Conservation (phyloP, 2,888 invertebrate species). For the Trisateles emortualis region DNA sequence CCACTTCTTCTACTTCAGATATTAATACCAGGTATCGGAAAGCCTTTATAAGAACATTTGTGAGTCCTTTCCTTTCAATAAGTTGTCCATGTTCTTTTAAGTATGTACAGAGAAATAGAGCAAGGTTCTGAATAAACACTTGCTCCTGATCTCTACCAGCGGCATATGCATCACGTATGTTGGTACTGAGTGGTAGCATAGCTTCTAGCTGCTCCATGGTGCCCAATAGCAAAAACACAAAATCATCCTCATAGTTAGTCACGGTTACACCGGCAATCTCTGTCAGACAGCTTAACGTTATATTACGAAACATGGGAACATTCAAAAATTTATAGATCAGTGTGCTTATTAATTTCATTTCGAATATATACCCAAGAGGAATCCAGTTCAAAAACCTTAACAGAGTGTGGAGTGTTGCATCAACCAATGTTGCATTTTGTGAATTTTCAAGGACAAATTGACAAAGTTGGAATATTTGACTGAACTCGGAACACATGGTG, state of each 20-base stretch:
- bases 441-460: slow-evolving; percentile 99
- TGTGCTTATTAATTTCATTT: slow-evolving; percentile 98
- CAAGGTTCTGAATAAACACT: slow-evolving; percentile 99
- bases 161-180: slow-evolving; percentile 97
- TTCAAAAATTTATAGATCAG: slow-evolving; percentile 98
- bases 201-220: slow-evolving; percentile 97
- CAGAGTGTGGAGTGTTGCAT: slow-evolving; percentile 98
- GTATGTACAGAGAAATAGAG: slow-evolving; percentile 98
- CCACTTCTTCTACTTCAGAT: slow-evolving; percentile 99
- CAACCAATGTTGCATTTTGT: slow-evolving; percentile 98
- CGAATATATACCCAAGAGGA: slow-evolving; percentile 99
- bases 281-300: slow-evolving; percentile 98
- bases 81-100: slow-evolving; percentile 97
- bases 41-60: slow-evolving; percentile 93
- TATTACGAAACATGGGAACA: slow-evolving; percentile 99
- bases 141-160: slow-evolving; percentile 98
- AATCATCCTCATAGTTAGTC: slow-evolving; percentile 96
- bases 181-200: slow-evolving; percentile 96
- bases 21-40: slow-evolving; percentile 95
- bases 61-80: slow-evolving; percentile 93
- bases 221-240: slow-evolving; percentile 95
- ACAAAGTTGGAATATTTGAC: slow-evolving; percentile 99
- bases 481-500: slow-evolving; percentile 99
- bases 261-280: slow-evolving; percentile 98
- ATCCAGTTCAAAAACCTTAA: slow-evolving; percentile 99